Percentiles rank a stretch among this genome's conserved stretches.
These are phyloP conservation scores for Mormoops blainvillei DNA, from an alignment of 2,113 vertebrate species.

Conservation along the genomic window DNA sequence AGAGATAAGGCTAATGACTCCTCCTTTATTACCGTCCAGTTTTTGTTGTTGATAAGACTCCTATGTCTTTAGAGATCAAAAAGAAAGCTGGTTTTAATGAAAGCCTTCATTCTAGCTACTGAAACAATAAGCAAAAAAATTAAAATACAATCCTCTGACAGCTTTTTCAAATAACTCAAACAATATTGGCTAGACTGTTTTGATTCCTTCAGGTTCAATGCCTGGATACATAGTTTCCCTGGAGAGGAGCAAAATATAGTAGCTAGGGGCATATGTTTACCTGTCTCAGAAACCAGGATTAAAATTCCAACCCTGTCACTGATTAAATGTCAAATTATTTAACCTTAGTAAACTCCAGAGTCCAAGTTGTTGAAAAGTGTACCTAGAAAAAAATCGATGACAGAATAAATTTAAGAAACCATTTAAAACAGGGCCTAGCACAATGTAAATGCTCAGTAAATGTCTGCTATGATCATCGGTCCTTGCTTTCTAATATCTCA, in stretches of 20 bases:
- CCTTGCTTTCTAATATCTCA: neutral
- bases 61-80: neutral
- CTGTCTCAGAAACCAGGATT: neutral
- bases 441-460: neutral
- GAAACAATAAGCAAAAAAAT: neutral
- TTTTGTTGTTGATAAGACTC: neutral
- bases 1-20: conserved; percentile 19
- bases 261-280: neutral
- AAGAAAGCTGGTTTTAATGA: neutral
- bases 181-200: neutral
- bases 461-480: neutral
- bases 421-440: neutral
- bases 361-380: neutral
- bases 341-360: neutral
- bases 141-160: neutral
- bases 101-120: neutral
- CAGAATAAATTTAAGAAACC: neutral
- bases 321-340: neutral
- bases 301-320: neutral
- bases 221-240: neutral
- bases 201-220: neutral
- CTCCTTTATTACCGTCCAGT: neutral
- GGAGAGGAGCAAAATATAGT: neutral
- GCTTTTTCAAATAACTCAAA: neutral
- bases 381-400: neutral